These are phyloP conservation scores for Protomyctophum bolini DNA, from an alignment of 2,113 vertebrate genomes.

Conservation along the genomic window DNA sequence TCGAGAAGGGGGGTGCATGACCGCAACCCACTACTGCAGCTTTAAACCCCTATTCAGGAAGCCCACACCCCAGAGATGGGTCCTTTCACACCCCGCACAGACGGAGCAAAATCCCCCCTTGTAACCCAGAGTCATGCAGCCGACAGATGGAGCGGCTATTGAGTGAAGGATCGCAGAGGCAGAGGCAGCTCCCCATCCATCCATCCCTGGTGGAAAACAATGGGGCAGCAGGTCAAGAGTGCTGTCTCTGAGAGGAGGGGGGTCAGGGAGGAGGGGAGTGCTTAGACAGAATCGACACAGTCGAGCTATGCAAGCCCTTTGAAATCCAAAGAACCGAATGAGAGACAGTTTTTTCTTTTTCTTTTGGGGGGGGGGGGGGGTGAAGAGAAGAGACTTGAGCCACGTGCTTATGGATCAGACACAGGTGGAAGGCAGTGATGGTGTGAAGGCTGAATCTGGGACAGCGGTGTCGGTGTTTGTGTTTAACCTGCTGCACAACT, in stretches of 20 bases:
- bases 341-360: conserved; percentile 32
- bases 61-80: conserved; percentile 64
- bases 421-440: conserved; percentile 30
- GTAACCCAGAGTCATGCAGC: conserved; percentile 75
- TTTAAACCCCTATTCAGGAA: conserved; percentile 72
- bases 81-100: conserved; percentile 71
- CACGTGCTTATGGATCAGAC: conserved; percentile 32
- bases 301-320: conserved; percentile 57
- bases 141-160: conserved; percentile 80
- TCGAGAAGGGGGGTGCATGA: conserved; percentile 52
- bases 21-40: conserved; percentile 61
- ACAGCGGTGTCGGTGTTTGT: conserved; percentile 50
- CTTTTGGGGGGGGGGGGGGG: background rate
- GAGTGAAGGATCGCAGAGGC: conserved; percentile 72
- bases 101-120: conserved; percentile 70
- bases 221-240: conserved; percentile 80
- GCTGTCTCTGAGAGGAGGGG: conserved; percentile 64
- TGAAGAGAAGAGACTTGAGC: conserved; percentile 48
- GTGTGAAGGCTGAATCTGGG: conserved; percentile 48
- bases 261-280: conserved; percentile 56
- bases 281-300: conserved; percentile 51
- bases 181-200: conserved; percentile 67
- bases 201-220: conserved; percentile 75
- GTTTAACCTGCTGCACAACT: conserved; percentile 54
- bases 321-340: conserved; percentile 41